Evolutionary conservation across 2,797 vertebrate species (phyloP).

Genomic region (Acipenser oxyrinchus): DNA sequence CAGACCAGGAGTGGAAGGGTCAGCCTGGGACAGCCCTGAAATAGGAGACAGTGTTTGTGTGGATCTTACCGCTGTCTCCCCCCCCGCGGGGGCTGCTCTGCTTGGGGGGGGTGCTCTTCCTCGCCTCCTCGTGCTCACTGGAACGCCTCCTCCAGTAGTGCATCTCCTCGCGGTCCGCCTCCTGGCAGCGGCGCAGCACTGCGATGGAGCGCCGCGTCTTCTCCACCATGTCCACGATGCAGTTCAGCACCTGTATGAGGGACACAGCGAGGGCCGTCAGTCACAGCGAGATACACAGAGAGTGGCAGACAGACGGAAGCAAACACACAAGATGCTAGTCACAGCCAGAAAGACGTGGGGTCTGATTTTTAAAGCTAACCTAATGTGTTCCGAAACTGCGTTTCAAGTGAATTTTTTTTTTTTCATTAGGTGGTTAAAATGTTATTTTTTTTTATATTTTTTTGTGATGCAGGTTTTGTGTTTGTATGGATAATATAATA

Average conservation of each 20-base stretch:
- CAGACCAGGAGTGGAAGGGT: too few species aligned
- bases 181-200: slow-evolving; percentile 90
- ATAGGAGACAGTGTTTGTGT: neutral
- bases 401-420: too few species aligned
- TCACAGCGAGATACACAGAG: slow-evolving; percentile 9
- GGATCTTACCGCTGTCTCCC: slow-evolving; percentile 66
- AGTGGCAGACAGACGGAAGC: neutral
- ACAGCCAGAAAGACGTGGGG: slow-evolving; percentile 12
- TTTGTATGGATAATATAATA: too few species aligned
- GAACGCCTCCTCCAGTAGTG: slow-evolving; percentile 91
- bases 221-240: slow-evolving; percentile 99
- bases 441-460: too few species aligned
- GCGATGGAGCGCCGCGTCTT: slow-evolving; percentile 91
- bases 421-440: too few species aligned
- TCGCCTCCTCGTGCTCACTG: slow-evolving; percentile 78
- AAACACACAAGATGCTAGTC: slow-evolving; percentile 15
- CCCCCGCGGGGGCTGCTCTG: slow-evolving; percentile 81
- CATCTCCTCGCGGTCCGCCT: slow-evolving; percentile 90
- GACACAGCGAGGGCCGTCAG: neutral
- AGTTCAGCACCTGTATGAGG: slow-evolving; percentile 78
- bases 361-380: neutral
- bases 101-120: slow-evolving; percentile 77
- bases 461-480: too few species aligned
- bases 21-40: neutral
- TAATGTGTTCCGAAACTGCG: too few species aligned